Conservation (phyloP, 2,797 vertebrate genomes). For the Etheostoma perlongum region DNA sequence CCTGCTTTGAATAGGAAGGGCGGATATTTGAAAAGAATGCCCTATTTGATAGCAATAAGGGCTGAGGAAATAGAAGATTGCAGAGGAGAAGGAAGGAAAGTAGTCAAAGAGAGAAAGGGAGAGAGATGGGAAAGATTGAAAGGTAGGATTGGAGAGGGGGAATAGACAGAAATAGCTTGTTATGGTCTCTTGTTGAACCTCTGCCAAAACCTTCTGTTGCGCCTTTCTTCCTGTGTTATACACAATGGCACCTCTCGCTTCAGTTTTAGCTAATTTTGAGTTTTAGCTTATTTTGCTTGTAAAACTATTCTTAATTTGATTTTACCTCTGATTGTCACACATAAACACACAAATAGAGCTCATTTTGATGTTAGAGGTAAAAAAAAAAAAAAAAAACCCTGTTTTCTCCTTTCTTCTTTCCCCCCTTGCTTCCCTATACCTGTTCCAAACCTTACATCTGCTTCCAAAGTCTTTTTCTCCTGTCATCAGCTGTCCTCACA, state of each 20-base stretch:
- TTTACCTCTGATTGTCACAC: too few relatives aligned
- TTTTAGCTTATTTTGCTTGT: neutral
- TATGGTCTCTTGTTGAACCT: constrained; percentile 50
- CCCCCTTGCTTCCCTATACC: neutral
- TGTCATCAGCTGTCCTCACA: neutral
- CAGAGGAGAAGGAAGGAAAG: neutral
- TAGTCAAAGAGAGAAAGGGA: constrained; percentile 7
- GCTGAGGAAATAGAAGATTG: constrained; percentile 15
- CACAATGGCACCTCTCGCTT: constrained; percentile 29
- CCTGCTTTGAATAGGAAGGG: constrained; percentile 34
- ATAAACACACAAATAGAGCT: neutral
- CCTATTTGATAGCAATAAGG: neutral
- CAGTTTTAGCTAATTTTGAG: neutral
- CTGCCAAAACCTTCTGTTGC: constrained; percentile 62
- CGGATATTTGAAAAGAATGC: neutral
- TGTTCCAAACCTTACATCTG: neutral
- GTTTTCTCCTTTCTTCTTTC: neutral
- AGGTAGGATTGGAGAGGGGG: neutral
- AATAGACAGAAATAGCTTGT: constrained; percentile 58
- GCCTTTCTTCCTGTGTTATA: constrained; percentile 52
- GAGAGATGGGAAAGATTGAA: constrained; percentile 12
- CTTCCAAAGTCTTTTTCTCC: neutral
- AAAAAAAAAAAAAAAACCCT: neutral
- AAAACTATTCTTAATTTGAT: neutral
- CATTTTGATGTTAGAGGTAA: neutral